Conservation (phyloP, 2,888 invertebrate genomes). For the Apodemia zela region DNA sequence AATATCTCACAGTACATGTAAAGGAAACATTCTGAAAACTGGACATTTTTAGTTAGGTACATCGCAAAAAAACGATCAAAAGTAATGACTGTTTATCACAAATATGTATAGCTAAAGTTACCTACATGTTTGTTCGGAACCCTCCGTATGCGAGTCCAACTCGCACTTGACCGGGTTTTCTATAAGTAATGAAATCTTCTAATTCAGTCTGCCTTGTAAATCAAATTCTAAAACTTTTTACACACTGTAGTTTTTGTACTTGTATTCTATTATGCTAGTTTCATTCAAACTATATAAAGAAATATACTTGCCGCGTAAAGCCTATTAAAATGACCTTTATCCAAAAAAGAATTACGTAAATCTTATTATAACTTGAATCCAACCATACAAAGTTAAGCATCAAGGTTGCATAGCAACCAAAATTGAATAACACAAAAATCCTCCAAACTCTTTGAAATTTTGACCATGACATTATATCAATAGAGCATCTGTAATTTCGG, state of each 20-base stretch:
- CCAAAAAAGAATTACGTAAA: not conserved
- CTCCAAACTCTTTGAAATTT: not conserved
- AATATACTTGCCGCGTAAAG: not conserved
- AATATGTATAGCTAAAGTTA: too few relatives aligned
- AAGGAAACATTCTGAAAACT: too few relatives aligned
- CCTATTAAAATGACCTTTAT: not conserved
- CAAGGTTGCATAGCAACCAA: not conserved
- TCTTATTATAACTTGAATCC: not conserved
- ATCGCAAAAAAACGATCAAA: too few relatives aligned
- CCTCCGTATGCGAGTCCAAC: too few relatives aligned
- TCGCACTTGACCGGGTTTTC: too few relatives aligned
- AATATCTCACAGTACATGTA: too few relatives aligned
- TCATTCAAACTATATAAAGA: slow-evolving; percentile 2
- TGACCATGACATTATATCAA: slow-evolving; percentile 9
- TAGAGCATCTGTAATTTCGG: slow-evolving; percentile 16
- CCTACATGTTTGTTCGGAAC: too few relatives aligned
- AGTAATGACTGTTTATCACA: too few relatives aligned
- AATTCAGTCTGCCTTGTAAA: not conserved
- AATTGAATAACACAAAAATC: not conserved
- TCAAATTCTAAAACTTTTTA: not conserved
- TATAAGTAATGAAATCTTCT: too few relatives aligned
- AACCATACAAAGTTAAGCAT: not conserved
- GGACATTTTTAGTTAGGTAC: too few relatives aligned
- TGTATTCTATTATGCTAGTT: not conserved
- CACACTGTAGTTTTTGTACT: not conserved